Percentiles rank a stretch among this genome's conserved stretches.
Evolutionary conservation across 1,140 invertebrate species (phyloP).

Genomic region (Rhopalosiphum padi): DNA sequence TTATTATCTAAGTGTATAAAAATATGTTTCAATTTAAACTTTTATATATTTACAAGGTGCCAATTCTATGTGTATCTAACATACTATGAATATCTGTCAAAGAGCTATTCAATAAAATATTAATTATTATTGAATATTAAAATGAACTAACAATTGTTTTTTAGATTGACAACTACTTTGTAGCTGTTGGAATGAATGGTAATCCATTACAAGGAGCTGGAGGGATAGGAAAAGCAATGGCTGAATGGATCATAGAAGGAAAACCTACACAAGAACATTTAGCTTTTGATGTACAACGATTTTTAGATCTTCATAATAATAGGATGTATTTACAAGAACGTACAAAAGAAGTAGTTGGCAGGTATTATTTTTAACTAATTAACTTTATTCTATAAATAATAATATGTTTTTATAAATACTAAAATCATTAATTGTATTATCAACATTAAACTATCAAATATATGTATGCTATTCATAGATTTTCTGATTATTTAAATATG

Average conservation of each 20-base stretch:
- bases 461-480: no score
- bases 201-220: slow-evolving; percentile 74
- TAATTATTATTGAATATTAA: neutral
- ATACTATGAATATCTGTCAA: neutral
- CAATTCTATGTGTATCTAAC: neutral
- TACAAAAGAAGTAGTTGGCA: slow-evolving; percentile 77
- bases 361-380: slow-evolving; percentile 61
- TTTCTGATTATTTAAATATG: neutral
- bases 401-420: neutral
- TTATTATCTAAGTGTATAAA: no score
- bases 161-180: slow-evolving; percentile 76
- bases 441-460: no score
- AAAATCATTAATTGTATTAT: neutral
- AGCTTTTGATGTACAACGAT: slow-evolving; percentile 75
- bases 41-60: no score
- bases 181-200: slow-evolving; percentile 77
- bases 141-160: neutral
- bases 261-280: slow-evolving; percentile 71
- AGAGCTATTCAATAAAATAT: neutral
- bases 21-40: no score
- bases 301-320: slow-evolving; percentile 84
- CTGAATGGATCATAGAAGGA: slow-evolving; percentile 78
- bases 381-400: neutral
- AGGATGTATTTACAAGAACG: slow-evolving; percentile 76
- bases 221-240: slow-evolving; percentile 77